Evolutionary conservation across 2,113 vertebrate species (phyloP), one percentile per base, ranked within the genome.

Genomic region (Paramormyrops kingsleyae): DNA sequence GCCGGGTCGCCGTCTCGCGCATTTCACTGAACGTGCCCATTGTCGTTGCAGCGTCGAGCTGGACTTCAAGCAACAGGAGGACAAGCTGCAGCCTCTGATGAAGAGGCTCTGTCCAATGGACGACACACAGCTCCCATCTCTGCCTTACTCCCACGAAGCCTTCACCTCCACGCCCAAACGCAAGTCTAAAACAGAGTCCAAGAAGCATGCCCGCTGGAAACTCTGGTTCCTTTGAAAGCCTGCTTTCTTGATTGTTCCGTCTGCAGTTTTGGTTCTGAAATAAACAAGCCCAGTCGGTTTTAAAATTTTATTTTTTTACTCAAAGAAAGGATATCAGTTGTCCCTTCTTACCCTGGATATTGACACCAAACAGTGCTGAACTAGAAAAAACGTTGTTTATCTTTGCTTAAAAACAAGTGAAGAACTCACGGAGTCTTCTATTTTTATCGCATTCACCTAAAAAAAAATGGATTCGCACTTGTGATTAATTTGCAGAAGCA

Each of bases 201-300:
- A 99, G 97, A 99, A 99, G 96, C 99, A 99, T 0, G 98, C 97
- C 88, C 97, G 98, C 90, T 99, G 99, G 98, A 99, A 98, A 99
- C 98, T 99, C 94, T 99, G 99, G 99, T 99, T 99, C 95, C 97
- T 99, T 94, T 99, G 96, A 97, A 94, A 92, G 74, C n/a, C 49
- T 44, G 4, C 49, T 62, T 19, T 59, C 24, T 19, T 44, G 13
- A n/a, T 31, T 31, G 19, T 74, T 74, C 50, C 31, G 13, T 74
- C 52, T 50, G 83, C 42, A 49, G 47, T n/a, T 39, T n/a, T 0
- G 90, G 90, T 91, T 92, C 91, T 90, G 91, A 88, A 91, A 92
- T 90, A 90, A 91, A 3, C n/a, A 21, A 74, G 89, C 74, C 77
- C 21, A 47, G 53, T 87, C n/a, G 15, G 53, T 21, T 49, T 89